A percentile compares a stretch with the other conserved stretches of the same genome.
These are phyloP conservation scores for Lampris megalopsis DNA, from an alignment of 2,113 vertebrate genomes.

Conservation along the genomic window DNA sequence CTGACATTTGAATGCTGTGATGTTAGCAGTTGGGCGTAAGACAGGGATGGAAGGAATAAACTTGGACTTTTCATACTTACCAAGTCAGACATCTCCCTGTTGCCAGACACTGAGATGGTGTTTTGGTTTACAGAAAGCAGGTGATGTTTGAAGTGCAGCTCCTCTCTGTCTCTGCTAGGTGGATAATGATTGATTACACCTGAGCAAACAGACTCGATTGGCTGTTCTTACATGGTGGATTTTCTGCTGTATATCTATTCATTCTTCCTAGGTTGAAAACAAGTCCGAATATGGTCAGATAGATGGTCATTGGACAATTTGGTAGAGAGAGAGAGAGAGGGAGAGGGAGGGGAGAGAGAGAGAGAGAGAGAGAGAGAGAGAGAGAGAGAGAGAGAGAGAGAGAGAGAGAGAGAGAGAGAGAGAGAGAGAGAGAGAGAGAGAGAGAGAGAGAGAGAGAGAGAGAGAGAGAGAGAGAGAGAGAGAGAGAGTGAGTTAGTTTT, in stretches of 20 bases:
- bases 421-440: no score
- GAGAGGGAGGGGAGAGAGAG: no score
- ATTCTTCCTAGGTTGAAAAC: background rate
- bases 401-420: no score
- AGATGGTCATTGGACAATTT: no score
- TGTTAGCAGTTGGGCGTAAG: slow-evolving; percentile 2
- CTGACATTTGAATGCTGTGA: background rate
- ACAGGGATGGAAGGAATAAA: slow-evolving; percentile 10
- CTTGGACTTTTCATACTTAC: background rate
- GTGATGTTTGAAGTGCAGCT: background rate
- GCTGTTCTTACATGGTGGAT: background rate
- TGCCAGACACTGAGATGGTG: slow-evolving; percentile 3
- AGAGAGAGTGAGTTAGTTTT: no score
- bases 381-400: no score
- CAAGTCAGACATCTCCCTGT: background rate
- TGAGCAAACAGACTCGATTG: background rate
- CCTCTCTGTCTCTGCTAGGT: background rate
- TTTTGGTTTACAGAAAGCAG: slow-evolving; percentile 5
- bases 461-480: no score
- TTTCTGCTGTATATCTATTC: background rate
- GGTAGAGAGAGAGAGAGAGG: no score
- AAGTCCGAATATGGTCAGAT: slow-evolving; percentile 2
- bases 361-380: no score
- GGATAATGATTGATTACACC: slow-evolving; percentile 5
- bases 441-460: no score